A percentile compares a stretch with the other conserved stretches of the same genome.
These are phyloP conservation scores for Axinella damicornis DNA, from an alignment of 37 sponge, comb jelly and placozoan genomes.

Conservation along the genomic window DNA sequence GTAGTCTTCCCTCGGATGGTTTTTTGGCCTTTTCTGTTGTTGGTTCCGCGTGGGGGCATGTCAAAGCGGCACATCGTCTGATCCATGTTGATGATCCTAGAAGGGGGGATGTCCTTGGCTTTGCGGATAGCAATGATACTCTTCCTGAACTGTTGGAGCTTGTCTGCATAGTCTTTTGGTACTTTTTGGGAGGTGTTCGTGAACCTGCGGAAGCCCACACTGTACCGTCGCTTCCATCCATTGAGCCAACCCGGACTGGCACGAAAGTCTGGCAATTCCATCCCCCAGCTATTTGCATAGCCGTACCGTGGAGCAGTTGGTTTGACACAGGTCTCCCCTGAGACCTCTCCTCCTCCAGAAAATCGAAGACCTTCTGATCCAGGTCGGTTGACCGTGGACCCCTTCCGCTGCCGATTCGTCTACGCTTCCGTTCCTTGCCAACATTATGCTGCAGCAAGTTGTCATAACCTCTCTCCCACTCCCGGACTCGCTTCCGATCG, in stretches of 20 bases:
- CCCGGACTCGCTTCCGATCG: conserved; percentile 13
- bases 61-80: conserved; percentile 48
- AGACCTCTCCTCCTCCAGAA: conserved; percentile 18
- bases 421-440: neutral
- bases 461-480: conserved; percentile 2
- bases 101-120: neutral
- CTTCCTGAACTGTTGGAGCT: conserved; percentile 1
- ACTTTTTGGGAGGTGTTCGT: conserved; percentile 27
- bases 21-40: neutral
- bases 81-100: conserved; percentile 34
- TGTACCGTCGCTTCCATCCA: conserved; percentile 13
- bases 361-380: conserved; percentile 5
- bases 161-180: conserved; percentile 21
- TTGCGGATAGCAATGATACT: neutral
- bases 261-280: too few species aligned
- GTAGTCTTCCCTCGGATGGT: neutral
- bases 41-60: conserved; percentile 1
- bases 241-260: conserved; percentile 6
- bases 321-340: conserved; percentile 30
- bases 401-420: neutral
- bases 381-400: neutral
- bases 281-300: conserved; percentile 18
- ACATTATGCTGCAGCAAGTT: neutral
- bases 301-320: neutral
- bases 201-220: neutral